Evolutionary conservation across 2,113 vertebrate genomes (phyloP), one percentile per base, ranked within the genome.

Genomic region (Rattus norvegicus): DNA sequence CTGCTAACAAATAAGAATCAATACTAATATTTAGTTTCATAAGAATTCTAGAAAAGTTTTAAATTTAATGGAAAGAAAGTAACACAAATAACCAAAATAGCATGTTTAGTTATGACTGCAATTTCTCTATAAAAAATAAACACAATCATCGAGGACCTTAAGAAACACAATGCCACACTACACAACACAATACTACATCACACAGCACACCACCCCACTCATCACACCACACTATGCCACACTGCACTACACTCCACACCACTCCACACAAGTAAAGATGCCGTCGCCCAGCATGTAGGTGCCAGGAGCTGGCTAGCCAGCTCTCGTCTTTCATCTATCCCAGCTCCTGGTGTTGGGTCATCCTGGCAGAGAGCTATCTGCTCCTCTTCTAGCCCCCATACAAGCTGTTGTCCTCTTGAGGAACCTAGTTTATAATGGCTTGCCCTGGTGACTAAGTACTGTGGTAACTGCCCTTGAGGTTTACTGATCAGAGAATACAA

Each of bases 21-120:
- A 69, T 1, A 26, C 16, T 90, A 84, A 87, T n/a, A 70, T 89
- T 92, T 76, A 65, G 86, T 28, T 95, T 90, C 96, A 88, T 70
- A 63, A 59, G 73, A 96, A 94, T 63, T 43, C 59, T 95, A 63
- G 47, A 56, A 22, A 90, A 49, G 52, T 63, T n/a, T 92, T 33
- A 69, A 22, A 85, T 59, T 22, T 76, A 84, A 93, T 73, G 52
- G 7, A 87, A 94, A 91, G n/a, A 89, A 93, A 90, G 36, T 79
- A 22, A 16, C 49, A 54, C 36, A 80, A 93, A 95, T 24, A 92
- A 92, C 26, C 36, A 79, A 91, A 93, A 70, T 36, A 69, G 0
- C 49, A 24, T 88, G 43, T 12, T 81, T 90, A n/a, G 52, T 77
- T 76, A 30, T 76, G 43, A 13, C n/a, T 73, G 73, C 28, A 61